A percentile compares a stretch with the other conserved stretches of the same genome.
These are phyloP conservation scores for Sardinella longiceps DNA, from an alignment of 2,797 vertebrate species.

Conservation along the genomic window DNA sequence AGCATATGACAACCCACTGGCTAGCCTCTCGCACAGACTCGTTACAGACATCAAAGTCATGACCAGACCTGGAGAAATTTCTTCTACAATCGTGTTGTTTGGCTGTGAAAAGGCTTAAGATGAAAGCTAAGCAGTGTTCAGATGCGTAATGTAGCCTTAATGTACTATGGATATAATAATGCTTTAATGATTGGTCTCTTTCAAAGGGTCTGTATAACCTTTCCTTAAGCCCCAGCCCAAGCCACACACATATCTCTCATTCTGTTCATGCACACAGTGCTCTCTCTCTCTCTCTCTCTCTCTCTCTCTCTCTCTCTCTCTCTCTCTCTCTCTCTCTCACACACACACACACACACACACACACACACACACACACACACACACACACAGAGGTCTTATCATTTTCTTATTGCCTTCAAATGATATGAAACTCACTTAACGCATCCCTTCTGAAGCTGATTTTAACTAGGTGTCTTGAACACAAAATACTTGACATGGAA, in stretches of 20 bases:
- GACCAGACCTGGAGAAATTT: neutral
- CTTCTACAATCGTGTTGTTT: neutral
- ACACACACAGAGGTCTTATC: slow-evolving; percentile 15
- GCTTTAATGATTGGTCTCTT: neutral
- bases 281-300: neutral
- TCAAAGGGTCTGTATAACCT: neutral
- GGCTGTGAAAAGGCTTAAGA: neutral
- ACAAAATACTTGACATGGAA: neutral
- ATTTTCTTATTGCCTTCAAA: neutral
- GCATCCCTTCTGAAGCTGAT: neutral
- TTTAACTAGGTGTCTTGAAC: neutral
- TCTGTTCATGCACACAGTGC: no score
- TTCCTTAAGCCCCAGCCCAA: neutral
- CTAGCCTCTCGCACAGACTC: neutral
- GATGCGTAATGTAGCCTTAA: neutral
- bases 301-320: neutral
- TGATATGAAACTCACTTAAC: neutral
- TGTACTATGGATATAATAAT: no score
- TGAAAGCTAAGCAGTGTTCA: neutral
- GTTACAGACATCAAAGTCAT: neutral
- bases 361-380: slow-evolving; percentile 35
- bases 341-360: slow-evolving; percentile 15
- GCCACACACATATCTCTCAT: neutral
- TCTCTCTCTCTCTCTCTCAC: slow-evolving; percentile 35
- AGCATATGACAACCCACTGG: neutral